Percentiles rank a stretch among this genome's conserved stretches.
Conservation (phyloP, 2,888 invertebrate species). For the Myopa tessellatipennis region DNA sequence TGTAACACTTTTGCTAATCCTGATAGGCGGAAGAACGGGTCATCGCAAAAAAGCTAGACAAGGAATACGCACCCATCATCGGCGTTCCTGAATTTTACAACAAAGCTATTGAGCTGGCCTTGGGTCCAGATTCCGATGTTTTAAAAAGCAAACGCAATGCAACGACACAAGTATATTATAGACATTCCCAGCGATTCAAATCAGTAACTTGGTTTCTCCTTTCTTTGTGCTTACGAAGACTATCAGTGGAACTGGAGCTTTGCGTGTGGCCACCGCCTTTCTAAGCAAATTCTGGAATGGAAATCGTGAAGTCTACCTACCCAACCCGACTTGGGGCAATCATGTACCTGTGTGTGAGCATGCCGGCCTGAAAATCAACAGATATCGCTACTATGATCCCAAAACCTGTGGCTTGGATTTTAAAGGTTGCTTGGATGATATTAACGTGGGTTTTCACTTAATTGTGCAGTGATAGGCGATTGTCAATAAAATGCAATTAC, state of each 20-base stretch:
- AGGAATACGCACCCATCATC: constrained; percentile 95
- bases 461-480: neutral
- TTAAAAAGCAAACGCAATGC: constrained; percentile 77
- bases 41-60: constrained; percentile 77
- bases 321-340: constrained; percentile 98
- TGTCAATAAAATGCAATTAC: constrained; percentile 16
- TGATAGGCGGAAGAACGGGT: constrained; percentile 85
- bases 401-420: constrained; percentile 95
- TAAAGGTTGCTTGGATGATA: constrained; percentile 88
- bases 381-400: constrained; percentile 94
- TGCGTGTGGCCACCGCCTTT: constrained; percentile 93
- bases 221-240: constrained; percentile 69
- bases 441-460: constrained; percentile 74
- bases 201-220: neutral
- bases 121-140: constrained; percentile 81
- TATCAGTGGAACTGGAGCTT: constrained; percentile 97
- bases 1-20: constrained; percentile 13
- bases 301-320: constrained; percentile 86
- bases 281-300: constrained; percentile 83
- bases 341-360: constrained; percentile 95
- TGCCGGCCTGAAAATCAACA: constrained; percentile 84
- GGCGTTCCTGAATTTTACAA: constrained; percentile 88
- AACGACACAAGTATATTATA: constrained; percentile 75
- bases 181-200: neutral
- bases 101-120: constrained; percentile 86